phyloP scores from a whole-genome alignment of 2,113 vertebrate species.

The Crotalus viridis region DNA sequence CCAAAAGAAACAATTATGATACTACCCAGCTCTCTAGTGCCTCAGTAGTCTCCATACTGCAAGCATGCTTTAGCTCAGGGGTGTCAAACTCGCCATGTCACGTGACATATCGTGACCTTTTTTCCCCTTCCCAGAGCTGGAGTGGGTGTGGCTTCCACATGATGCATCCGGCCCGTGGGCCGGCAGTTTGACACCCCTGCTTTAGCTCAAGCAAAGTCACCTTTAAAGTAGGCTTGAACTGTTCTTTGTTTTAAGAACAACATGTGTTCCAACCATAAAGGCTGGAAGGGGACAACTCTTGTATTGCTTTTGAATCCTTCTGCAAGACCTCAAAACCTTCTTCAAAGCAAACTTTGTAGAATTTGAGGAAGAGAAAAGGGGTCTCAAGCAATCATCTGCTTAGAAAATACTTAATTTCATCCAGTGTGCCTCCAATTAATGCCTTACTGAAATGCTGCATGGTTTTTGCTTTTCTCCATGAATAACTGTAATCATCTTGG shows the following conservation, averaged over 20 bases:
- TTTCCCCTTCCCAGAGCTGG: too few species aligned
- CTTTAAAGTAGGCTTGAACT: slow-evolving; percentile 50
- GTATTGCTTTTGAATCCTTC: not conserved
- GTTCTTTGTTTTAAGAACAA: not conserved
- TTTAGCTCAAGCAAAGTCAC: slow-evolving; percentile 36
- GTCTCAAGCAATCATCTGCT: not conserved
- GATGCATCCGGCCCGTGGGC: too few species aligned
- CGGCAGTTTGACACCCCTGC: not conserved
- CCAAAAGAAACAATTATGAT: too few species aligned
- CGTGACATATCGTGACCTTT: too few species aligned
- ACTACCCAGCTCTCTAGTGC: not conserved
- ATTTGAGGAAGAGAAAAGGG: not conserved
- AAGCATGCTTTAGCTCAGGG: slow-evolving; percentile 28
- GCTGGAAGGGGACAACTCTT: too few species aligned
- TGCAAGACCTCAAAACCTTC: not conserved
- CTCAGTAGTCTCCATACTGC: slow-evolving; percentile 19
- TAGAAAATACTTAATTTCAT: not conserved
- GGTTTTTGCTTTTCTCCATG: slow-evolving; percentile 56
- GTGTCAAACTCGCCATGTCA: too few species aligned
- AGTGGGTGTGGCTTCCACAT: too few species aligned
- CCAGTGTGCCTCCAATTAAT: slow-evolving; percentile 55
- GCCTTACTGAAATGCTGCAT: slow-evolving; percentile 53
- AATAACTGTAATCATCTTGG: slow-evolving; percentile 59
- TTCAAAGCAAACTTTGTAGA: not conserved
- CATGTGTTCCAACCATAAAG: not conserved